Base-by-base conservation (phyloP, 2,888 invertebrate species). In the Hedychridium roseum region DNA sequence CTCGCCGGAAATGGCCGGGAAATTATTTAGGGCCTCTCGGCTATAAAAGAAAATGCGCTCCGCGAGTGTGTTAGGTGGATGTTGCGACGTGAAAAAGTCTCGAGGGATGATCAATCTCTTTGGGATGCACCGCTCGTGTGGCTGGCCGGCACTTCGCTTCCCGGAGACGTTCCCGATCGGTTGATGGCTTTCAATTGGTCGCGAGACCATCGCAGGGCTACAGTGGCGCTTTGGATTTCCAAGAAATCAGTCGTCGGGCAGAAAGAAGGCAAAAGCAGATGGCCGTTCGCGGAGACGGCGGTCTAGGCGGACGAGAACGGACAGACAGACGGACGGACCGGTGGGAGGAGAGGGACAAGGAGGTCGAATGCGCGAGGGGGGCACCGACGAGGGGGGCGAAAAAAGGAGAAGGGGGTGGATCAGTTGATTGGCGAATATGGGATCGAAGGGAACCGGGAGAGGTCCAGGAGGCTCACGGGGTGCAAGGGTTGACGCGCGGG, bases 361-460 rank as follows among this genome's bases (percentile, higher is more conserved):
- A 48, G 46, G 55, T 27, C 32, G 53, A 52, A 50, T 44, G 41
- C 43, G 43, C 31, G 34, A 27, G 16, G 43, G 18, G 14, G 14
- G 37, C 32, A 7, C 17, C 9, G 28, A 27, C 11, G 7, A 34
- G 17, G 17, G 34, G n/a, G 7, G 23, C 27, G 26, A 46, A 32
- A 46, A 53, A 51, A 49, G 52, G 43, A 54, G 60, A 37, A 49
- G 36, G 47, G 46, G 56, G 44, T 59, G 66, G 60, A 66, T 65
- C 51, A 63, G 66, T 67, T 63, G 73, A 68, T 71, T 67, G 70
- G 70, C 60, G 71, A 70, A 68, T 66, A 61, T 66, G 61, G 59
- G 67, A 71, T 72, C 73, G 72, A 71, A 71, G 65, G 64, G 65
- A 64, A 69, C 66, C 61, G 53, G 44, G 43, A 34, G 56, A 55